These are phyloP conservation scores for Cherax destructor DNA, from an alignment of 1,140 invertebrate genomes.

Conservation along the genomic window DNA sequence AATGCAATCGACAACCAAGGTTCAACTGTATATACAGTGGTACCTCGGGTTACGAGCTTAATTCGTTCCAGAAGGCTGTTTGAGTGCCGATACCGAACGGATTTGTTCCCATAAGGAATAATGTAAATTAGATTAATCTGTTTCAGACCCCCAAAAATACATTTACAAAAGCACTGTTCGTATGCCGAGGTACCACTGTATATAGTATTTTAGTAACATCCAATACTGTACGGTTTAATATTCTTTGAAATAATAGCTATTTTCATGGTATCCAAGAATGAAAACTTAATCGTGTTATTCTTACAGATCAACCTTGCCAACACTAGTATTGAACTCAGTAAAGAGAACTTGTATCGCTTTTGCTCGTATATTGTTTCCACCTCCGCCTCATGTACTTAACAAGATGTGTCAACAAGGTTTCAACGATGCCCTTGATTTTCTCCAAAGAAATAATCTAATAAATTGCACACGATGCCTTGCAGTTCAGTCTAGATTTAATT, in stretches of 20 bases:
- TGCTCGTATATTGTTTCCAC: slow-evolving; percentile 93
- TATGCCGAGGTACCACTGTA: no score
- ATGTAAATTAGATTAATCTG: no score
- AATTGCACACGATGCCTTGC: slow-evolving; percentile 89
- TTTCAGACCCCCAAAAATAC: no score
- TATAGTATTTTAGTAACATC: no score
- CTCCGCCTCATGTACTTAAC: slow-evolving; percentile 90
- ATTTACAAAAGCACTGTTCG: no score
- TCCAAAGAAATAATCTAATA: slow-evolving; percentile 93
- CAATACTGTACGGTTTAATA: neutral
- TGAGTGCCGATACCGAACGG: no score
- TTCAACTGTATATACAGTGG: no score
- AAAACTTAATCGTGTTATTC: slow-evolving; percentile 46
- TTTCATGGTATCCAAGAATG: neutral
- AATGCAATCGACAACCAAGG: no score
- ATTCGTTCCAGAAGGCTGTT: no score
- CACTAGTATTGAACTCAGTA: slow-evolving; percentile 94
- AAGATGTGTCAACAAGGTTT: slow-evolving; percentile 99
- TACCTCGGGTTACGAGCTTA: no score
- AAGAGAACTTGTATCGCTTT: slow-evolving; percentile 96
- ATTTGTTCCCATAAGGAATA: no score
- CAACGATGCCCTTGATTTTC: slow-evolving; percentile 94
- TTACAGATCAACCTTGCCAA: slow-evolving; percentile 92
- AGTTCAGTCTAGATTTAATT: slow-evolving; percentile 87
- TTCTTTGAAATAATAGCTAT: neutral